phyloP scores from a whole-genome alignment of 30 jellyfish, hydroid and myxozoan genomes.

The Turritopsis dohrnii region DNA sequence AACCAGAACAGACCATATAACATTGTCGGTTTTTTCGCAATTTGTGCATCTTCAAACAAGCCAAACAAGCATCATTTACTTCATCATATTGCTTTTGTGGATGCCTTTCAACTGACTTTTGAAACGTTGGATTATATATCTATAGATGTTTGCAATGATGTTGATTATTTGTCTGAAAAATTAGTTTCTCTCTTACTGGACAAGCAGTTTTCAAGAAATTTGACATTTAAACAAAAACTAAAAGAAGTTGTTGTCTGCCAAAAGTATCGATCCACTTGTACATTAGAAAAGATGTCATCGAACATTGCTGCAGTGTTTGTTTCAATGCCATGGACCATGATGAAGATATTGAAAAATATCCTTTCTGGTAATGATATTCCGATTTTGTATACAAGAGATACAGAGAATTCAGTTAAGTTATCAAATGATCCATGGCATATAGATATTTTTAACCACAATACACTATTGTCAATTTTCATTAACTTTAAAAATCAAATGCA shows the following conservation, averaged over 20 bases:
- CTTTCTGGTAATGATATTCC: background rate
- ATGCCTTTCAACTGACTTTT: too few species aligned
- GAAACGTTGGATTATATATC: background rate
- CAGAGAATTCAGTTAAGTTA: background rate
- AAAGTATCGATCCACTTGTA: background rate
- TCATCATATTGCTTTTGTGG: too few species aligned
- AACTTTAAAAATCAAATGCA: background rate
- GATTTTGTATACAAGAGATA: background rate
- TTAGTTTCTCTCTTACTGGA: background rate
- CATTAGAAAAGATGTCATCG: background rate
- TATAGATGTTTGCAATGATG: background rate
- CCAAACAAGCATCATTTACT: too few species aligned
- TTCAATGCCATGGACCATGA: background rate
- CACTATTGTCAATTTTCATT: background rate
- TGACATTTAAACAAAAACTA: background rate
- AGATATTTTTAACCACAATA: background rate
- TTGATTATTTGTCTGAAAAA: background rate
- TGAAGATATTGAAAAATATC: background rate
- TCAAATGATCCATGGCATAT: background rate
- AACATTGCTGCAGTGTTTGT: background rate
- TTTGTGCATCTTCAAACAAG: too few species aligned
- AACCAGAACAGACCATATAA: too few species aligned
- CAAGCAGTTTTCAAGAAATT: background rate
- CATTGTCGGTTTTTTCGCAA: too few species aligned
- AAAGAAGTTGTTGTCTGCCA: background rate